phyloP scores from a whole-genome alignment of 64 coral and sea anemone species.

The Astreopora myriophthalma region DNA sequence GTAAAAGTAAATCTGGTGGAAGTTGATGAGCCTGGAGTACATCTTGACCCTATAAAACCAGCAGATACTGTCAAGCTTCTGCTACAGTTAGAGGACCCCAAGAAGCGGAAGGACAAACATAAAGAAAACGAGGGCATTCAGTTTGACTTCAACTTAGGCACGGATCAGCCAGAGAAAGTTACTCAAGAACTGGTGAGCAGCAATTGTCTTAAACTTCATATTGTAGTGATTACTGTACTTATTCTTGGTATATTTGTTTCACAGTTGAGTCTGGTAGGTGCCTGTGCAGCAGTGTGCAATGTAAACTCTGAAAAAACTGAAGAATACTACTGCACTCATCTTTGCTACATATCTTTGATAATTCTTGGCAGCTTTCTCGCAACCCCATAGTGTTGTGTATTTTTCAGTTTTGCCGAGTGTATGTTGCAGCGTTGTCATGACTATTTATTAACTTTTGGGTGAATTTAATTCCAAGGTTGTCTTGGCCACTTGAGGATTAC shows the following conservation, averaged over 20 bases:
- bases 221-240: neutral
- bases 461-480: constrained; percentile 48
- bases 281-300: neutral
- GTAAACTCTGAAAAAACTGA: neutral
- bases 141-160: constrained; percentile 84
- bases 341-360: no score
- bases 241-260: constrained; percentile 3
- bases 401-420: constrained; percentile 8
- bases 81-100: constrained; percentile 82
- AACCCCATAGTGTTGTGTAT: neutral
- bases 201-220: neutral
- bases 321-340: no score
- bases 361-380: no score
- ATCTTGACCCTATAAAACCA: neutral
- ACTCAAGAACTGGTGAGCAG: constrained; percentile 89
- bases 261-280: neutral
- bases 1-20: constrained; percentile 78
- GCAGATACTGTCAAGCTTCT: constrained; percentile 69
- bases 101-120: constrained; percentile 91
- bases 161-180: constrained; percentile 85
- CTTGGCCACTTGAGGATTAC: constrained; percentile 50
- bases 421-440: neutral
- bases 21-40: constrained; percentile 1
- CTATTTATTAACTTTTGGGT: constrained; percentile 49
- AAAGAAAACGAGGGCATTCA: constrained; percentile 90